phyloP scores from a whole-genome alignment of 2,797 vertebrate genomes.

The Harpagifer antarcticus region DNA sequence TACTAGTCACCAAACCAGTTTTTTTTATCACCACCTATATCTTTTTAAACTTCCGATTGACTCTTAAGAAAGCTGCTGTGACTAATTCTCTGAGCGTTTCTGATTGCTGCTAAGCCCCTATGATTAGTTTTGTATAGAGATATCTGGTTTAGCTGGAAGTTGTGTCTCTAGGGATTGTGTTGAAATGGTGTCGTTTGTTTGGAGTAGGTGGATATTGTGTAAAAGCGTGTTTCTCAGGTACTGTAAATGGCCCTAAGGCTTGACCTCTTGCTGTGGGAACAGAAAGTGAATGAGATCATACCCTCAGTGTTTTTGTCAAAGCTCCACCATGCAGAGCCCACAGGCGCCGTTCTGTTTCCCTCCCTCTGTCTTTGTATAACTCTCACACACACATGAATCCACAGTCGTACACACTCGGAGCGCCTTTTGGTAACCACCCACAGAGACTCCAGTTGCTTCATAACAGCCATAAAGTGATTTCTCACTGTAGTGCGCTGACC shows the following conservation, averaged over 20 bases:
- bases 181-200: slow-evolving; percentile 11
- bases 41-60: not conserved
- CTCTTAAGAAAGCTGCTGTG: not conserved
- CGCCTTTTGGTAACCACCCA: slow-evolving; percentile 43
- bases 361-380: slow-evolving; percentile 31
- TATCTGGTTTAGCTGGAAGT: slow-evolving; percentile 5
- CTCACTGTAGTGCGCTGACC: slow-evolving; percentile 53
- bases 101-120: not conserved
- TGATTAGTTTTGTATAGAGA: slow-evolving; percentile 33
- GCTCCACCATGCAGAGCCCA: slow-evolving; percentile 48
- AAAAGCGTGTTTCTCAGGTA: slow-evolving; percentile 15
- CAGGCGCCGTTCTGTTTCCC: slow-evolving; percentile 56
- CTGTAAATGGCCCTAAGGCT: slow-evolving; percentile 28
- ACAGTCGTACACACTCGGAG: not conserved
- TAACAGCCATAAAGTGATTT: slow-evolving; percentile 42
- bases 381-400: slow-evolving; percentile 32
- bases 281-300: slow-evolving; percentile 54
- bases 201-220: not conserved
- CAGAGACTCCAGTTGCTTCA: slow-evolving; percentile 30
- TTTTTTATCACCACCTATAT: not conserved
- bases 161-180: slow-evolving; percentile 17
- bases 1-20: not conserved
- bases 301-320: slow-evolving; percentile 63
- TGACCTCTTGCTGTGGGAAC: slow-evolving; percentile 46
- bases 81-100: slow-evolving; percentile 14